Base-by-base conservation (phyloP, 2,113 vertebrate species). In the Opisthocomus hoazin region DNA sequence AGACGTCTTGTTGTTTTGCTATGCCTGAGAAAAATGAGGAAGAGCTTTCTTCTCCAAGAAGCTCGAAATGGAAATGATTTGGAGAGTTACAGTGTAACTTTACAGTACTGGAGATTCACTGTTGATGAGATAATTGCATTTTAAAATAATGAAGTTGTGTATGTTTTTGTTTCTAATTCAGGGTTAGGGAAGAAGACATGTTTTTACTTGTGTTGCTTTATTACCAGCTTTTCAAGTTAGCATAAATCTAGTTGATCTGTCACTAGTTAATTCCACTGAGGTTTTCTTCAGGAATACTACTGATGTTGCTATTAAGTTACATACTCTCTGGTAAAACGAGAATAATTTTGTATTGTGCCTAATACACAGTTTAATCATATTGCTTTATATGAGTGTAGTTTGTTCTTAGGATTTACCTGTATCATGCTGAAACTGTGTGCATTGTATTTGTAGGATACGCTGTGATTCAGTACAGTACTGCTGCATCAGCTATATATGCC, bases 401-500 rank as follows among this genome's bases (percentile, higher is more conserved):
- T 92, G 24, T 86, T 88, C 6, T 92, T 61, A 32, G 27, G 73
- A 12, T 57, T 87, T 79, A 6, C 13, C 15, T 0, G 0, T 60
- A 7, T 56, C 21, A 9, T 17, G 21, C 64, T 90, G 69, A 83
- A 71, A 2, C 65, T 61, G 24, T 74, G 57, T 89, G n/a, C 37
- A 0, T 65, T 95, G 84, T 70, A 11, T 84, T 96, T 96, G 73
- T 97, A 99, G 99, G 98, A 63, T 98, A 99, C 0, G 98, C 98
- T 68, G 88, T 99, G 97, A 98, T 99, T 96, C 99, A 99, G 61
- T 99, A 99, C 97, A 99, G 98, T 90, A 99, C 99, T 81, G 98
- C 98, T 75, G 99, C 99, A 6, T 99, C 99, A n/a, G 98, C 99
- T 5, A 98, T 99, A 87, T 99, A 99, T 80, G 99, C 99, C 94